These are phyloP conservation scores for Caerostris darwini DNA, from an alignment of 1,140 invertebrate species.

Conservation along the genomic window DNA sequence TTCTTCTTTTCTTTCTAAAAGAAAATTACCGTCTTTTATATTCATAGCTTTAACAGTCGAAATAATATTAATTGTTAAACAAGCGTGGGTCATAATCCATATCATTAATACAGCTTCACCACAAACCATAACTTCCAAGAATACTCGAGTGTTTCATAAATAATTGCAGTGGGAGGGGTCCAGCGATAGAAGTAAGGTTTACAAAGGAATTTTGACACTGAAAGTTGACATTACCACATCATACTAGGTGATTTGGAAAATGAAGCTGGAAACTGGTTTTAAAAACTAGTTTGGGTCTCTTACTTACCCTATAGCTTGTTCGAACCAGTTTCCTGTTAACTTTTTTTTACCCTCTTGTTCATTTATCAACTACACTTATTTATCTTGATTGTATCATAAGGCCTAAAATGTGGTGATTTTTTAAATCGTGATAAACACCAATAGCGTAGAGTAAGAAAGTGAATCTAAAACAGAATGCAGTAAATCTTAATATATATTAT, in stretches of 20 bases:
- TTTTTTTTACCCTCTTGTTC: neutral
- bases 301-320: neutral
- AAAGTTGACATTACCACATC: slow-evolving; percentile 60
- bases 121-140: slow-evolving; percentile 1
- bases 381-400: neutral
- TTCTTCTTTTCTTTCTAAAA: neutral
- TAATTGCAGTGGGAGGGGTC: slow-evolving; percentile 25
- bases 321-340: slow-evolving; percentile 33
- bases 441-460: neutral
- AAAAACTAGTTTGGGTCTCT: slow-evolving; percentile 4
- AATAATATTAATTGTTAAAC: slow-evolving; percentile 6
- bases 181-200: neutral
- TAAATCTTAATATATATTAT: too few species aligned
- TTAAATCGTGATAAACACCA: neutral
- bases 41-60: neutral
- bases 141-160: neutral
- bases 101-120: slow-evolving; percentile 3
- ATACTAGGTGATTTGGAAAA: slow-evolving; percentile 53
- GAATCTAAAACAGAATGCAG: neutral
- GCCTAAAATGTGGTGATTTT: neutral
- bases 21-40: neutral
- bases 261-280: slow-evolving; percentile 15
- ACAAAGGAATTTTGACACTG: slow-evolving; percentile 54
- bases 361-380: neutral
- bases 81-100: neutral